These are phyloP conservation scores for Oceanites oceanicus DNA, from an alignment of 2,113 vertebrate genomes.

Conservation along the genomic window DNA sequence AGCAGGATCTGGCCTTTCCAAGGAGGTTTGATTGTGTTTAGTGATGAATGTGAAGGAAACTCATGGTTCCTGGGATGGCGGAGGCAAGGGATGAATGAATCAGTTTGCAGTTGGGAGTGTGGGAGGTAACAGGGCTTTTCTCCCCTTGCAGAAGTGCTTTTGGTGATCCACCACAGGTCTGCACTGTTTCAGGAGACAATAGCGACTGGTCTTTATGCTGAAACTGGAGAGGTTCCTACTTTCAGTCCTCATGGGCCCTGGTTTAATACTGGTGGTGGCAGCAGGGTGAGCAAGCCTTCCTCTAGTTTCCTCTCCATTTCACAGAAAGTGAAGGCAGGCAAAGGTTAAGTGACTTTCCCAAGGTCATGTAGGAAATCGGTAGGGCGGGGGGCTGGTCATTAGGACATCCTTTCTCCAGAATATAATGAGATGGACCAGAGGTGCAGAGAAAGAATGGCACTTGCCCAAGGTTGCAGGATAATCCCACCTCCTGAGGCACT, in stretches of 20 bases:
- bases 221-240: not conserved
- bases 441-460: not conserved
- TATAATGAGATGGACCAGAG: not conserved
- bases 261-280: not conserved
- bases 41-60: not conserved
- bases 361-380: constrained; percentile 8
- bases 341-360: constrained; percentile 9
- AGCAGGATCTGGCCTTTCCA: not conserved
- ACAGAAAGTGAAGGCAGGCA: not conserved
- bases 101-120: not conserved
- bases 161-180: not conserved
- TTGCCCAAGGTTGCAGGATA: not conserved
- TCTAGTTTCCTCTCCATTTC: not conserved
- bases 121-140: not conserved
- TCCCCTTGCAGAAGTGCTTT: not conserved
- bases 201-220: not conserved
- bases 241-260: not conserved
- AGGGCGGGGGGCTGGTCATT: not conserved
- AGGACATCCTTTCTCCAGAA: constrained; percentile 31
- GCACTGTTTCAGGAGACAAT: not conserved
- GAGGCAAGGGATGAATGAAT: not conserved
- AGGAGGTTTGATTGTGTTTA: not conserved
- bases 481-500: not conserved
- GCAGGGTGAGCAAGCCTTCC: not conserved
- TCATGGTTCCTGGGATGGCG: accelerated